Conservation (phyloP, 1,140 invertebrate species). For the Littorina saxatilis region DNA sequence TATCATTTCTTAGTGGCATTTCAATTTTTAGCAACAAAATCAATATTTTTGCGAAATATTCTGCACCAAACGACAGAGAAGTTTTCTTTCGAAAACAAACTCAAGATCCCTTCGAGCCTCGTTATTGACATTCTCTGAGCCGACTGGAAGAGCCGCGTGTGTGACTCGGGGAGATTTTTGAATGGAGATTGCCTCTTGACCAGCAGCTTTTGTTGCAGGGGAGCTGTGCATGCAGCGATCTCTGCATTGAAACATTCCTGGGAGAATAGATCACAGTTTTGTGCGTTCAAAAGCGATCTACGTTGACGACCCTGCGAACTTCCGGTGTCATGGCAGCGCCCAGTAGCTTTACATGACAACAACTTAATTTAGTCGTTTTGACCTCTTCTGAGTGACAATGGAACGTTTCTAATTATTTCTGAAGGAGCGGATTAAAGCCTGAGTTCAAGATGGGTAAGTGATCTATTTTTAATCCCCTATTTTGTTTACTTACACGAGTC, state of each 20-base stretch:
- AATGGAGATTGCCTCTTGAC: slow-evolving; percentile 22
- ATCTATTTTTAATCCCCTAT: background rate
- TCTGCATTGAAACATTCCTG: background rate
- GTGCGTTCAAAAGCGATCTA: background rate
- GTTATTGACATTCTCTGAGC: slow-evolving; percentile 32
- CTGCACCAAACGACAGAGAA: too few species aligned
- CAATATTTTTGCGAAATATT: too few species aligned
- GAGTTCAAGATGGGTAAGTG: slow-evolving; percentile 2
- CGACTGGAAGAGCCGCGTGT: background rate
- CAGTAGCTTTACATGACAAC: slow-evolving; percentile 41
- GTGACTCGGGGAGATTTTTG: slow-evolving; percentile 5
- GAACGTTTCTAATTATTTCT: too few species aligned
- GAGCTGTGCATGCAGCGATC: slow-evolving; percentile 5
- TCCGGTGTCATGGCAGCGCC: slow-evolving; percentile 65
- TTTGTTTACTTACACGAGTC: too few species aligned
- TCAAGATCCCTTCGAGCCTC: slow-evolving; percentile 18
- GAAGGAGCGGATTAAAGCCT: too few species aligned
- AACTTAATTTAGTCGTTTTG: background rate
- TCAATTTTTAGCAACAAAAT: too few species aligned
- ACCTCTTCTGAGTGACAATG: background rate
- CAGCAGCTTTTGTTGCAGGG: background rate
- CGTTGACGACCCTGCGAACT: slow-evolving; percentile 43
- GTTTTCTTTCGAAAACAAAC: slow-evolving; percentile 29
- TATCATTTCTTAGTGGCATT: too few species aligned
- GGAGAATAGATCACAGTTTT: background rate